Evolutionary conservation across 2,113 vertebrate species (phyloP), one percentile per base, ranked within the genome.

Genomic region (Limnothrissa miodon): DNA sequence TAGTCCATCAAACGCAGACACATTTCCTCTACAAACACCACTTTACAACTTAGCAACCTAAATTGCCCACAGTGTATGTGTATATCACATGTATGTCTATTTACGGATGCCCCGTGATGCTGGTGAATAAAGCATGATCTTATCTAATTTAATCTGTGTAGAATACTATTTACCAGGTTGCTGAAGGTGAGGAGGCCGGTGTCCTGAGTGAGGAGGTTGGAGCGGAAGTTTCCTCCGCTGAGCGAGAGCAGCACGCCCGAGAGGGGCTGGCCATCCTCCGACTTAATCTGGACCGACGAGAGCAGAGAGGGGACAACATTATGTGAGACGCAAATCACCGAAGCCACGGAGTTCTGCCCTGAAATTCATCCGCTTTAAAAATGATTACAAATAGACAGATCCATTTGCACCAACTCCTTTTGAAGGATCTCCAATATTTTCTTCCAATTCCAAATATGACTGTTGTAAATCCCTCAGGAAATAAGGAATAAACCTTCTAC

Each of bases 211-310:
- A 98, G 88, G 81, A 99, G 95, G 90, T 99, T 99, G 86, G 98
- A 99, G 7, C 98, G 97, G 83, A 99, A 99, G 82, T 96, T 89
- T 0, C 97, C 98, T 21, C 98, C 98, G 0, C 98, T 99, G 84
- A 99, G 96, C 78, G 98, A 99, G 62, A 99, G 66, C 10, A 99
- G 98, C 70, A 99, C 98, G 21, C 98, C 98, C 0, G 97, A 95
- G 11, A 99, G 96, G 19, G 98, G 94, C 79, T 95, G 93, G 19
- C 95, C 95, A 1, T 99, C 97, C 86, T 99, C 97, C 0, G 97
- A 95, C 81, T 90, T 96, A 81, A 99, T 99, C 98, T 99, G 80
- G 6, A 42, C 42, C 11, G 19, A 29, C 29, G 0, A 44, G 82
- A 0, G 4, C 81, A 79, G 0, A 10, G 56, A 86, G 39, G 5